phyloP scores from a whole-genome alignment of 2,113 vertebrate genomes.

The Gambusia affinis region DNA sequence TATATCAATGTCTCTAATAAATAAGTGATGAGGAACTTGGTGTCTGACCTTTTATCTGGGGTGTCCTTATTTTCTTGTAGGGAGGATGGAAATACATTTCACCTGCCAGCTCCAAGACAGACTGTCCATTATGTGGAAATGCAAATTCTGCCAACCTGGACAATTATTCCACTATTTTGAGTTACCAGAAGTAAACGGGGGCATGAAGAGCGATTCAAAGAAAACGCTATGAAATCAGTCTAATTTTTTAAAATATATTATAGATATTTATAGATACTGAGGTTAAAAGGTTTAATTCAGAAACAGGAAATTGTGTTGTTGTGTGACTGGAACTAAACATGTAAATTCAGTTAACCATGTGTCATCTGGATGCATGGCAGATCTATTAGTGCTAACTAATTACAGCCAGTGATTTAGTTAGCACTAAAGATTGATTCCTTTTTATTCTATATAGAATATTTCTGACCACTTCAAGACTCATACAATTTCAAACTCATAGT shows the following conservation, averaged over 20 bases:
- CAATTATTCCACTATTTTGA: neutral
- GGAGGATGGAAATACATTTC: neutral
- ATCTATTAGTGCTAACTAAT: no score
- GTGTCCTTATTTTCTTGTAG: neutral
- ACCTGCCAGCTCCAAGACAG: neutral
- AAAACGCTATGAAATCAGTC: neutral
- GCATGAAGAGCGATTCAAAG: neutral
- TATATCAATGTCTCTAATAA: no score
- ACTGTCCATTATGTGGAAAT: neutral
- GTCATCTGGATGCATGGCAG: no score
- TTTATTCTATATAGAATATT: no score
- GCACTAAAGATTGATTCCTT: no score
- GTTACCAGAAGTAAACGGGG: neutral
- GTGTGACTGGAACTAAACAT: no score
- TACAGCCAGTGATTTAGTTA: no score
- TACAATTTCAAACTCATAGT: no score
- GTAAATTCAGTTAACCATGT: no score
- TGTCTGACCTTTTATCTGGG: neutral
- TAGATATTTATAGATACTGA: no score
- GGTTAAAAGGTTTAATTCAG: neutral
- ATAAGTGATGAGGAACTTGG: neutral
- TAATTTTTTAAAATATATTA: neutral
- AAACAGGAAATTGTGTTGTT: neutral
- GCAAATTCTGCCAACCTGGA: neutral
- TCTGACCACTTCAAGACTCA: no score